These are phyloP conservation scores for Porites divaricata DNA, from an alignment of 92 coral and sea anemone species.

Conservation along the genomic window DNA sequence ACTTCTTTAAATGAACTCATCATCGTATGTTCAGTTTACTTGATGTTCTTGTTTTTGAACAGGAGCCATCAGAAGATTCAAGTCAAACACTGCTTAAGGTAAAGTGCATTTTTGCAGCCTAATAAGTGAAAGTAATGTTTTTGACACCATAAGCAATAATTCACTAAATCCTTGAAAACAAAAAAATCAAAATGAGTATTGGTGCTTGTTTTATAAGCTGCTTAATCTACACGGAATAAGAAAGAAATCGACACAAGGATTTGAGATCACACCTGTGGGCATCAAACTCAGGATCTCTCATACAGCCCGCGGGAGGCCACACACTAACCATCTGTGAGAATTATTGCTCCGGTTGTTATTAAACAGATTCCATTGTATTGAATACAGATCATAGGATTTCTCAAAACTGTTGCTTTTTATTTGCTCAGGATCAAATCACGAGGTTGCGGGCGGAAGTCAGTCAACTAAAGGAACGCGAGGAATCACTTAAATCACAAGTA, in stretches of 20 bases:
- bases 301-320: no score
- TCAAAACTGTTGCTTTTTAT: not conserved
- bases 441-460: slow-evolving; percentile 83
- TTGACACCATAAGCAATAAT: no score
- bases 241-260: no score
- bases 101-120: not conserved
- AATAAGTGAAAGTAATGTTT: no score
- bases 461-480: slow-evolving; percentile 80
- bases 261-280: no score
- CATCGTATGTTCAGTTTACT: not conserved
- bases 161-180: no score
- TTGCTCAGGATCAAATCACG: slow-evolving; percentile 83
- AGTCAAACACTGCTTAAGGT: slow-evolving; percentile 78
- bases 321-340: no score
- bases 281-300: no score
- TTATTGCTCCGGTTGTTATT: no score
- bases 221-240: no score
- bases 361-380: not conserved
- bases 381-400: not conserved
- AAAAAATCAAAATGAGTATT: no score
- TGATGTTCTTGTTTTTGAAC: slow-evolving; percentile 9
- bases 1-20: not conserved
- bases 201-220: no score
- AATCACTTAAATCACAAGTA: slow-evolving; percentile 66
- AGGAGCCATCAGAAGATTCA: slow-evolving; percentile 76